Evolutionary conservation across 2,888 invertebrate species (phyloP).

Genomic region (Toxonevra muliebris): DNA sequence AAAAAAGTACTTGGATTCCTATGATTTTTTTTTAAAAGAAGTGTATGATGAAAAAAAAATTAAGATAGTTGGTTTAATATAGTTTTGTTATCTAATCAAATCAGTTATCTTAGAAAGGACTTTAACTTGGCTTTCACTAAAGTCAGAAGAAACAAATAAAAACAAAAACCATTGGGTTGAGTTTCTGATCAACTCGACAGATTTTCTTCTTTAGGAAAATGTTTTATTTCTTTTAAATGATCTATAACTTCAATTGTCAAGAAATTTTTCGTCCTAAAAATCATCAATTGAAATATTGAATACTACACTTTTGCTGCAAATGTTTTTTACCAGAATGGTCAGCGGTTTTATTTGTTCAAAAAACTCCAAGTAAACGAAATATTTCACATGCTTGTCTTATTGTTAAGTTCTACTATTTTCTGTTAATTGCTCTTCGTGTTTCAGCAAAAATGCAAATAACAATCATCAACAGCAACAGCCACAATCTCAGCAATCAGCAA

Average conservation of each 20-base stretch:
- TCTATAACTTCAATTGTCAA: conserved; percentile 17
- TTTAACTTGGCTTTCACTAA: too few species aligned
- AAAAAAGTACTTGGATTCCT: conserved; percentile 17
- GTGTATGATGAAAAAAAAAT: not conserved
- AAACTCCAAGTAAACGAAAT: conserved; percentile 36
- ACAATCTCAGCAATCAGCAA: conserved; percentile 23
- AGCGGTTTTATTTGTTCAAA: conserved; percentile 39
- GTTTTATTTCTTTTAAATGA: conserved; percentile 11
- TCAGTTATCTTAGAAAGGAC: not conserved
- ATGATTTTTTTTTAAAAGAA: not conserved
- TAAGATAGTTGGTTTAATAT: not conserved
- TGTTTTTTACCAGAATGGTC: conserved; percentile 43
- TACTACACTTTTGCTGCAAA: conserved; percentile 25
- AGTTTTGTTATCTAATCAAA: not conserved
- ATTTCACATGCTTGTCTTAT: not conserved
- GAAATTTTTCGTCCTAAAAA: conserved; percentile 17
- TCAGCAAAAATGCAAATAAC: conserved; percentile 36
- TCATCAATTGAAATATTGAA: conserved; percentile 11
- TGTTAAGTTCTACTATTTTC: not conserved
- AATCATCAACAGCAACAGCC: conserved; percentile 27
- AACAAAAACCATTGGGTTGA: not conserved
- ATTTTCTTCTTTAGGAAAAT: not conserved
- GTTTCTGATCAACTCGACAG: not conserved
- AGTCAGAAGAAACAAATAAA: not conserved
- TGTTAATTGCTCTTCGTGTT: conserved; percentile 13